phyloP scores from a whole-genome alignment of 2,888 invertebrate species.

The Eristalis tenax region DNA sequence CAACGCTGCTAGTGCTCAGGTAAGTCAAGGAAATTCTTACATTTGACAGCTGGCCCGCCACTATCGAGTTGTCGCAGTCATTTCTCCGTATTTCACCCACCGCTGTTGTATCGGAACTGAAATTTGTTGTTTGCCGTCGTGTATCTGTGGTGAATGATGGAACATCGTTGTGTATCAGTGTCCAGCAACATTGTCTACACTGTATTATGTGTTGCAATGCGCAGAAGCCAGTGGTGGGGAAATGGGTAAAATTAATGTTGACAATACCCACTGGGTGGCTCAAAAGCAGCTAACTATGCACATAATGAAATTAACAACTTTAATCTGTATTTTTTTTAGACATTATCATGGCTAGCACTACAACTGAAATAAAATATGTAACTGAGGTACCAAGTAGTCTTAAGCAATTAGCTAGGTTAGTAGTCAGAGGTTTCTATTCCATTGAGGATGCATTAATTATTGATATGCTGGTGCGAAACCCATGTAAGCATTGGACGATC shows the following conservation, averaged over 20 bases:
- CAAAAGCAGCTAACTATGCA: not conserved
- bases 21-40: conserved; percentile 61
- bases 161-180: not conserved
- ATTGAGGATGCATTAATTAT: conserved; percentile 97
- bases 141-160: conserved; percentile 64
- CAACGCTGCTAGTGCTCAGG: conserved; percentile 47
- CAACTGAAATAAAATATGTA: conserved; percentile 88
- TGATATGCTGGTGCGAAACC: conserved; percentile 97
- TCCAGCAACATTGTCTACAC: conserved; percentile 16
- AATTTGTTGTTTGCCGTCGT: conserved; percentile 55
- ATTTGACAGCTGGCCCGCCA: conserved; percentile 56
- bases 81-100: conserved; percentile 56
- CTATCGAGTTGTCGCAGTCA: conserved; percentile 22
- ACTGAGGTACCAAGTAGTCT: conserved; percentile 96
- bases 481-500: conserved; percentile 84
- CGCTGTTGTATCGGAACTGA: conserved; percentile 66
- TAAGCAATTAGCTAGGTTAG: conserved; percentile 94
- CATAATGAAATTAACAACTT: not conserved
- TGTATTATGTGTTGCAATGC: not conserved
- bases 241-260: not conserved
- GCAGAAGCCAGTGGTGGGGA: conserved; percentile 36
- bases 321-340: conserved; percentile 6
- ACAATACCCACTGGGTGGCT: conserved; percentile 37
- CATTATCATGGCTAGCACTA: conserved; percentile 66
- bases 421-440: conserved; percentile 95